Percentiles rank a stretch among this genome's conserved stretches.
Evolutionary conservation across 64 coral and sea anemone genomes (phyloP).

Genomic region (Dendronephthya gigantea): DNA sequence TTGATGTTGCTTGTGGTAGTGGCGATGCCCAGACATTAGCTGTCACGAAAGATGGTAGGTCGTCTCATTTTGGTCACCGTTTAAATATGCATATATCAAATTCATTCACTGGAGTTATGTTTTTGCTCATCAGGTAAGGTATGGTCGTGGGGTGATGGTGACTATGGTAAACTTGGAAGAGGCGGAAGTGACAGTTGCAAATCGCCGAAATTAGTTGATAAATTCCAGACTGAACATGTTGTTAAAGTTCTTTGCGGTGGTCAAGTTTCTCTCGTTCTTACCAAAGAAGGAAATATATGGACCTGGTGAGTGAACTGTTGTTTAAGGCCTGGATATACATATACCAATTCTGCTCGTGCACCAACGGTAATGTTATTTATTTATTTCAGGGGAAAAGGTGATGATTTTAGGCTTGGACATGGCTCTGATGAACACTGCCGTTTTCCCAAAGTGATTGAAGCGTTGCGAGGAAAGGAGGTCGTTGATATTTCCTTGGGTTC

Average conservation of each 20-base stretch:
- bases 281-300: slow-evolving; percentile 77
- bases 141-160: slow-evolving; percentile 99
- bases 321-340: too few species aligned
- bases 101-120: neutral
- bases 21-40: slow-evolving; percentile 93
- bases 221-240: slow-evolving; percentile 56
- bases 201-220: slow-evolving; percentile 75
- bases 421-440: slow-evolving; percentile 77
- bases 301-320: slow-evolving; percentile 44
- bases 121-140: slow-evolving; percentile 58
- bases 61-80: too few species aligned
- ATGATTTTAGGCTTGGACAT: slow-evolving; percentile 84
- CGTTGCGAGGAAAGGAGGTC: slow-evolving; percentile 62
- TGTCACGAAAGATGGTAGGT: slow-evolving; percentile 80
- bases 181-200: slow-evolving; percentile 89
- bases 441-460: slow-evolving; percentile 72
- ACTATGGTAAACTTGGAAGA: slow-evolving; percentile 92
- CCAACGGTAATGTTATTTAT: neutral
- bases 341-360: too few species aligned
- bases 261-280: slow-evolving; percentile 80
- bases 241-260: slow-evolving; percentile 65
- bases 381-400: slow-evolving; percentile 81
- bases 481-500: slow-evolving; percentile 88
- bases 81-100: too few species aligned
- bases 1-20: slow-evolving; percentile 97